These are phyloP conservation scores for Stichodactyla mertensii DNA, from an alignment of 64 coral and sea anemone genomes.

Conservation along the genomic window DNA sequence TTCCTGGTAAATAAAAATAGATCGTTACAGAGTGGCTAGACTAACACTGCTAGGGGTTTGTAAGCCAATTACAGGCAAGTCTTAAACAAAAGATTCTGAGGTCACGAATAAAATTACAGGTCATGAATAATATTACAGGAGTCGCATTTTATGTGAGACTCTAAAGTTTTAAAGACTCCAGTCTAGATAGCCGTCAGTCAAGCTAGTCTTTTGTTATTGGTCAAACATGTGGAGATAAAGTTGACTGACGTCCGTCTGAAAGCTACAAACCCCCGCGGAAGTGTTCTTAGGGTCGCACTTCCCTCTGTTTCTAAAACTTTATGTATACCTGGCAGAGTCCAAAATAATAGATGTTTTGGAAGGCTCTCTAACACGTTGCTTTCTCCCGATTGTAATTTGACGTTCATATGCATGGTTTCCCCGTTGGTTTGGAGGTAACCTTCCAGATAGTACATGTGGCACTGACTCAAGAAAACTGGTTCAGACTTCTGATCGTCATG, in stretches of 20 bases:
- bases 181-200: no score
- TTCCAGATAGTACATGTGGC: conserved; percentile 13
- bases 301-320: not conserved
- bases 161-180: no score
- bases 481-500: conserved; percentile 7
- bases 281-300: not conserved
- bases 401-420: not conserved
- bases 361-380: not conserved
- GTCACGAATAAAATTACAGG: no score
- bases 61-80: no score
- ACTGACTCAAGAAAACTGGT: not conserved
- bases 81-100: not conserved
- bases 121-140: no score
- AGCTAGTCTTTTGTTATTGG: no score
- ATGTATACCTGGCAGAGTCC: conserved; percentile 17
- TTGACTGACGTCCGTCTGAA: no score
- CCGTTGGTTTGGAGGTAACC: not conserved
- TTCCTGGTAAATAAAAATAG: not conserved
- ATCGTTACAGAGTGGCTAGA: not conserved
- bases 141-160: no score
- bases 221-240: no score
- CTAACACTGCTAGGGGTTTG: no score
- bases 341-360: not conserved
- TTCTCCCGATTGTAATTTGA: not conserved
- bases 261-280: no score